Evolutionary conservation across 2,797 vertebrate genomes (phyloP), one percentile per base, ranked within the genome.

Genomic region (Carcharodon carcharias): DNA sequence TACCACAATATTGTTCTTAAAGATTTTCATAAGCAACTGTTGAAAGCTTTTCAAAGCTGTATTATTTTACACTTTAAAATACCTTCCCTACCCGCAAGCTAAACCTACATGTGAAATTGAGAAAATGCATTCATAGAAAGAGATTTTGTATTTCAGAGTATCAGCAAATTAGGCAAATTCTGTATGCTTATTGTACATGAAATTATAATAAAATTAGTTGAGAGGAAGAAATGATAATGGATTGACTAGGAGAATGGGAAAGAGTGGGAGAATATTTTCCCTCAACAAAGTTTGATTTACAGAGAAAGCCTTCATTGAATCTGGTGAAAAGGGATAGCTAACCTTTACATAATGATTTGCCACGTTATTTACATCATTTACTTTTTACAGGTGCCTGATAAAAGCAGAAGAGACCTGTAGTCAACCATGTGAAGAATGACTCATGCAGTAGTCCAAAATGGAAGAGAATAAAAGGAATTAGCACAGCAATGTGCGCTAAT

Each of bases 401-500:
- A 71, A 92, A 92, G 88, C 88, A 95, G 65, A 69, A 95, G 93
- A 95, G 69, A 95, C 67, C 94, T 73, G 69, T 58, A 77, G 50
- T 95, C 94, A 95, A 77, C 67, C 35, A 69, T 71, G 69, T 77
- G 94, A 95, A 95, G 50, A 95, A 95, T 95, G 94, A 95, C 94
- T 95, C 94, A 95, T 95, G 94, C 94, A 95, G 94, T 73, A 73
- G 94, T 95, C 69, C 94, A 95, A 58, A 54, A 54, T 95, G 94
- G 12, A n/a, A 40, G 73, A 95, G 94, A 56, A 77, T 77, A 95
- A 95, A 73, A 95, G 94, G 69, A 95, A 73, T 95, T 54, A 73
- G 94, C 94, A 95, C 94, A 95, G 28, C 50, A 95, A 54, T 21
- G 94, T 77, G 94, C 63, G 50, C 96, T 96, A 96, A 96, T 96